Percentiles rank a stretch among this genome's conserved stretches.
Evolutionary conservation across 2,113 vertebrate species (phyloP).

Genomic region (Aspiorhynchus laticeps): DNA sequence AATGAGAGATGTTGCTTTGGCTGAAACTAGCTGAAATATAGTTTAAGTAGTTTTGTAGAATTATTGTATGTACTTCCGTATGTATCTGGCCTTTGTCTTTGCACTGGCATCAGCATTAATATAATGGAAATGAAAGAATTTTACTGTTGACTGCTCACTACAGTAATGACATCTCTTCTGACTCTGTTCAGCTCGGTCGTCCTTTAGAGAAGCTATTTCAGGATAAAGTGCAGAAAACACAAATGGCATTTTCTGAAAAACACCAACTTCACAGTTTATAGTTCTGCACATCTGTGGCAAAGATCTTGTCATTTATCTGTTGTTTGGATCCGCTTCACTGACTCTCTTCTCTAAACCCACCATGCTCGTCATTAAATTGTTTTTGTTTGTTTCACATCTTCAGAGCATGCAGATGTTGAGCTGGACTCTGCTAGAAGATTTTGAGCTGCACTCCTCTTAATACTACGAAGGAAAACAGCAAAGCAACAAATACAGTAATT

Average conservation of each 20-base stretch:
- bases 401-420: background rate
- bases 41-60: too few relatives aligned
- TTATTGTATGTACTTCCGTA: too few relatives aligned
- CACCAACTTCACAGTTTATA: background rate
- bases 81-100: too few relatives aligned
- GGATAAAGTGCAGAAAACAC: background rate
- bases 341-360: background rate
- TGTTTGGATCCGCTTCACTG: background rate
- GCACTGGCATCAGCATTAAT: background rate
- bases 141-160: background rate
- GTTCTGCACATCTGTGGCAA: background rate
- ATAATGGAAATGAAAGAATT: background rate
- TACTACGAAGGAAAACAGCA: background rate
- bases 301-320: background rate
- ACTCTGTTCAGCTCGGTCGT: too few relatives aligned
- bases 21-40: too few relatives aligned
- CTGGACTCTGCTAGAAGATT: slow-evolving; percentile 3
- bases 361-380: background rate
- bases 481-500: background rate
- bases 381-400: slow-evolving; percentile 1
- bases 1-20: too few relatives aligned
- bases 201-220: background rate
- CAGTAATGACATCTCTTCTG: background rate
- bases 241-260: background rate
- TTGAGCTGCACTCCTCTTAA: background rate